Conservation (phyloP, 2,888 invertebrate species). For the Sinopyrophorus schimmeli region DNA sequence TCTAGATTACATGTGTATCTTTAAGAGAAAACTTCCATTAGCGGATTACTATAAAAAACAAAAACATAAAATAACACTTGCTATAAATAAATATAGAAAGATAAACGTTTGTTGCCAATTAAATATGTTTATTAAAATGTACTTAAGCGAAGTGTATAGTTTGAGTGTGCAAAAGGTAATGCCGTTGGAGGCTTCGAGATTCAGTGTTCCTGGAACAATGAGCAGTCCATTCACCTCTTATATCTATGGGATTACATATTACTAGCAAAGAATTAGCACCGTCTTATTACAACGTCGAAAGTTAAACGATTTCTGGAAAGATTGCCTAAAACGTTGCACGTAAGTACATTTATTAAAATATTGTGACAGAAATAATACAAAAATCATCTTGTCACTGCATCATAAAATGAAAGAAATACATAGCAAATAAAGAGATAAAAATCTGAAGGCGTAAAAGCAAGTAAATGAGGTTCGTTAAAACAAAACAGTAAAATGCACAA, state of each 20-base stretch:
- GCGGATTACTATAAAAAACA: constrained; percentile 19
- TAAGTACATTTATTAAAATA: too few relatives aligned
- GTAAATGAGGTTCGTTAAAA: constrained; percentile 48
- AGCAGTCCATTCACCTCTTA: too few relatives aligned
- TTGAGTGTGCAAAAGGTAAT: too few relatives aligned
- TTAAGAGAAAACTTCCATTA: constrained; percentile 20
- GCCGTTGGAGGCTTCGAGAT: too few relatives aligned
- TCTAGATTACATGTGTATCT: constrained; percentile 13
- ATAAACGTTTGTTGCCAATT: constrained; percentile 26
- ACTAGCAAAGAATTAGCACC: too few relatives aligned
- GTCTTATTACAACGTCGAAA: too few relatives aligned
- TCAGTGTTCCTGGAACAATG: too few relatives aligned
- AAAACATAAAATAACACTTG: constrained; percentile 27
- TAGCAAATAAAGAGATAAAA: constrained; percentile 37
- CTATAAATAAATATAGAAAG: constrained; percentile 24
- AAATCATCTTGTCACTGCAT: constrained; percentile 35
- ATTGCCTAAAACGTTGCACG: too few relatives aligned
- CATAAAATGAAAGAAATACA: constrained; percentile 35
- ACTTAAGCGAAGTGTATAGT: constrained; percentile 23
- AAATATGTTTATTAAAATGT: constrained; percentile 26
- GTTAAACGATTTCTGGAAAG: too few relatives aligned
- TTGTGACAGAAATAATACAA: too few relatives aligned
- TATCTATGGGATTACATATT: too few relatives aligned
- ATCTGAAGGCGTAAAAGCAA: constrained; percentile 42
- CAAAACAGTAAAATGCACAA: constrained; percentile 46